Base-by-base conservation (phyloP, 1,140 invertebrate species). In the Ptiloglossa arizonensis region DNA sequence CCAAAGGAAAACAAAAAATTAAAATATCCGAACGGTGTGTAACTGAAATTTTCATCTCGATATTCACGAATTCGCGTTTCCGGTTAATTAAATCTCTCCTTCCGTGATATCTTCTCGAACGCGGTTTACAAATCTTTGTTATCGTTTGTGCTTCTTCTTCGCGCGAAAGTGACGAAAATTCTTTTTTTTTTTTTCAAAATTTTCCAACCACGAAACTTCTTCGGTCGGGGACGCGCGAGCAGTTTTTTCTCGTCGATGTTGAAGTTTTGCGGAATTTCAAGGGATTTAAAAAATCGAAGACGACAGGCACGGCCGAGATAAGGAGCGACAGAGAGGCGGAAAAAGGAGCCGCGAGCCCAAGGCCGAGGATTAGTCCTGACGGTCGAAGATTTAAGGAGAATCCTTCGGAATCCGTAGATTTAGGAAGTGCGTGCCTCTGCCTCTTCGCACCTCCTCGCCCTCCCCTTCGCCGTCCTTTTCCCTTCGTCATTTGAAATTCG, bases 371-470 rank as follows among this genome's bases (percentile, higher is more conserved):
- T 81, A 83, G 75, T 38, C 48, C 24, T 73, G 81, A 81, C 68
- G 63, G 57, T 69, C 27, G 70, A 44, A 78, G 83, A 85, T 85
- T 85, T 83, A 83, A 85, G 56, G 64, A 77, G 81, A 56, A 85
- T 72, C 68, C 48, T 41, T 54, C 27, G 46, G 69, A 69, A 85
- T 83, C 73, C 78, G 64, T 72, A 81, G 81, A 85, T 85, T 83
- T 81, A 80, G 82, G 77, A 85, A 83, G 83, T 85, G 81, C 81
- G 83, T 83, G 83, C 69, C 54, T 81, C 44, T 69, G 54, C 70
- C 41, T 70, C 71, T 46, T 63, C 75, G 32, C 46, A 35, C 64
- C 27, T 41, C 64, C 38, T 27, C 24, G 27, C 35, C 62, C 35
- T 24, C 64, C 27, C 29, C 64, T 46, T 27, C 24, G 27, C 35